Base-by-base conservation (phyloP, 2,797 vertebrate genomes). In the Periophthalmus magnuspinnatus region DNA sequence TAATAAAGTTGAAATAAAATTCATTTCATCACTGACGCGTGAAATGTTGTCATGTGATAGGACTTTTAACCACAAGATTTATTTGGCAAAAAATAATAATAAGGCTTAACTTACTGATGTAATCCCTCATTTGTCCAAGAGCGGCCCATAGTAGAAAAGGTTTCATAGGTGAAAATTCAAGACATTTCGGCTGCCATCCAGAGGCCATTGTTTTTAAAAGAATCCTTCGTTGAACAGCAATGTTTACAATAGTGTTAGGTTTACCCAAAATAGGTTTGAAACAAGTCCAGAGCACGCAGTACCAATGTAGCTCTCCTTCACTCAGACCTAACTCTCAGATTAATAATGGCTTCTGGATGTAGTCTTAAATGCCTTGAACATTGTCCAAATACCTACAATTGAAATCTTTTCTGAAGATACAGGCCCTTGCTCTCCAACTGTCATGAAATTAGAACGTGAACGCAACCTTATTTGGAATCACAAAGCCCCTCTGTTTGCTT, bases 401-500 rank as follows among this genome's bases (percentile, higher is more conserved):
- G 38, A 41, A 41, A 41, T 38, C 2, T 38, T 38, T 38, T 38
- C 52, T 52, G 19, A 52, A 52, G 50, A 52, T 21, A 21, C 10
- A 55, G 21, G 11, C n/a, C 21, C 24, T 32, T 6, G 0, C 54
- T 24, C 21, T 50, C 48, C 48, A 8, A 7, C n/a, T n/a, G 3
- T 21, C 50, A 8, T 21, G 8, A 56, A 28, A 28, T 14, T 5
- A 32, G 5, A n/a, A 60, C 17, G 33, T 60, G 58, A 60, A 34
- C 58, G 58, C 58, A 36, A 22, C 58, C 33, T 16, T 36, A n/a
- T 71, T 83, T 77, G 79, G 79, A 76, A 75, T 82, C 76, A 79
- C 75, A 85, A 82, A 83, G 84, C 81, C 78, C 76, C 76, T 50
- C 61, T 14, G 70, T 71, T 70, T 79, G 71, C 55, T 65, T 83